These are phyloP conservation scores for Scotopteryx bipunctaria DNA, from an alignment of 2,888 invertebrate species.

Conservation along the genomic window DNA sequence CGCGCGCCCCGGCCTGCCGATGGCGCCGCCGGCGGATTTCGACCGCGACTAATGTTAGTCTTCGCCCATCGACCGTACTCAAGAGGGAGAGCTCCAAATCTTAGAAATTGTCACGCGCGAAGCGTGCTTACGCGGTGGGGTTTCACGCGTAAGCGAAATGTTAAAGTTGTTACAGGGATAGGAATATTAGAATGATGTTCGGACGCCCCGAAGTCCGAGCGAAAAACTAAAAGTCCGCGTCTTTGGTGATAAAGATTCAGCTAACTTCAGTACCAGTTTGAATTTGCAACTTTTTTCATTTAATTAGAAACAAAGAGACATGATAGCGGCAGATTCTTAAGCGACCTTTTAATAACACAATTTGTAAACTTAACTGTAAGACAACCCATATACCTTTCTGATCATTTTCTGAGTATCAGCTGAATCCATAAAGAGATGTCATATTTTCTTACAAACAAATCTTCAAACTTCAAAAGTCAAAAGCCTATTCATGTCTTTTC, in stretches of 20 bases:
- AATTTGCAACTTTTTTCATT: conserved; percentile 34
- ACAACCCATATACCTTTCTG: neutral
- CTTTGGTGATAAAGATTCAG: conserved; percentile 5
- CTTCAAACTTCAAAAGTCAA: neutral
- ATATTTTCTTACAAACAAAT: conserved; percentile 1
- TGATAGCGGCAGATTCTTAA: conserved; percentile 15
- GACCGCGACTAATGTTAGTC: conserved; percentile 50
- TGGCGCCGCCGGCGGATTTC: conserved; percentile 43
- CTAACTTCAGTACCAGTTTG: conserved; percentile 8
- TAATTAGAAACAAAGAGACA: conserved; percentile 41
- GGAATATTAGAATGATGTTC: conserved; percentile 50
- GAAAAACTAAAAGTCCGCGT: conserved; percentile 10
- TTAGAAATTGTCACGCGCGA: conserved; percentile 55
- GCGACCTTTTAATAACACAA: neutral
- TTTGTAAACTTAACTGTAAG: neutral
- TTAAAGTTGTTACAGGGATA: conserved; percentile 57
- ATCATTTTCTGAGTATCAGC: neutral
- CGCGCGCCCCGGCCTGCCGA: conserved; percentile 45
- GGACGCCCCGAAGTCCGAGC: conserved; percentile 30
- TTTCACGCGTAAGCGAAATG: conserved; percentile 44
- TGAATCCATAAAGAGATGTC: neutral
- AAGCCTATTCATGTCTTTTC: conserved; percentile 41
- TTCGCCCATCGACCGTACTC: conserved; percentile 50
- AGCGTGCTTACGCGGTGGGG: conserved; percentile 49
- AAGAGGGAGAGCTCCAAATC: conserved; percentile 47